phyloP scores from a whole-genome alignment of 2,888 invertebrate species.

The Microplitis manilae region DNA sequence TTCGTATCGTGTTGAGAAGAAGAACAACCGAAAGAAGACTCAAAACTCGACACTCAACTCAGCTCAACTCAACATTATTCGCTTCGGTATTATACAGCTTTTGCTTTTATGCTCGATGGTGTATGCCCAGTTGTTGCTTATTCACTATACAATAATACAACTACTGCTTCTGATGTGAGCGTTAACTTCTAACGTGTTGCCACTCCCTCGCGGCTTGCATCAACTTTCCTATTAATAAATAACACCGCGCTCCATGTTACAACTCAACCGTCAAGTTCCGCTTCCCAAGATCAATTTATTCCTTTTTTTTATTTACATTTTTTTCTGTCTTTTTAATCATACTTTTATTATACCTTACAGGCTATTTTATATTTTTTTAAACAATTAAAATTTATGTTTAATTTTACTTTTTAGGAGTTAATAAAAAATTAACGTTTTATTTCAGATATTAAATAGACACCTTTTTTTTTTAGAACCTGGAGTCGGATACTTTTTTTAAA shows the following conservation, averaged over 20 bases:
- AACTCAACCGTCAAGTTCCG: conserved; percentile 55
- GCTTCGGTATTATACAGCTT: not conserved
- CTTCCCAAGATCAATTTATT: conserved; percentile 36
- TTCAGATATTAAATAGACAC: not conserved
- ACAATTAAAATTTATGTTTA: not conserved
- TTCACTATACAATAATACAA: not conserved
- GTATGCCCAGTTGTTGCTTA: not conserved
- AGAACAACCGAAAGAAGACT: conserved; percentile 39
- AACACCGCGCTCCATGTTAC: conserved; percentile 60
- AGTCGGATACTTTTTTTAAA: not conserved
- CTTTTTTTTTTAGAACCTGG: not conserved
- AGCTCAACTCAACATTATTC: conserved; percentile 9
- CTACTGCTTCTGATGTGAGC: conserved; percentile 32
- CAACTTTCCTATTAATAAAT: conserved; percentile 67
- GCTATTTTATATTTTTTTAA: not conserved
- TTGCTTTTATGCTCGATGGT: not conserved
- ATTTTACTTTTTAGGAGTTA: not conserved
- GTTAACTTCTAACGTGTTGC: conserved; percentile 43
- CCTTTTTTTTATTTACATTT: conserved; percentile 16
- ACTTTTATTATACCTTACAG: not conserved
- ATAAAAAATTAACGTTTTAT: not conserved
- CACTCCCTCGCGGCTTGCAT: conserved; percentile 52
- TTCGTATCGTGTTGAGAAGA: conserved; percentile 25
- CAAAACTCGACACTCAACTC: conserved; percentile 56
- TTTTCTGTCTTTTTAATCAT: not conserved